Evolutionary conservation across 2,113 vertebrate species (phyloP), one percentile per base, ranked within the genome.

Genomic region (Alligator mississippiensis): DNA sequence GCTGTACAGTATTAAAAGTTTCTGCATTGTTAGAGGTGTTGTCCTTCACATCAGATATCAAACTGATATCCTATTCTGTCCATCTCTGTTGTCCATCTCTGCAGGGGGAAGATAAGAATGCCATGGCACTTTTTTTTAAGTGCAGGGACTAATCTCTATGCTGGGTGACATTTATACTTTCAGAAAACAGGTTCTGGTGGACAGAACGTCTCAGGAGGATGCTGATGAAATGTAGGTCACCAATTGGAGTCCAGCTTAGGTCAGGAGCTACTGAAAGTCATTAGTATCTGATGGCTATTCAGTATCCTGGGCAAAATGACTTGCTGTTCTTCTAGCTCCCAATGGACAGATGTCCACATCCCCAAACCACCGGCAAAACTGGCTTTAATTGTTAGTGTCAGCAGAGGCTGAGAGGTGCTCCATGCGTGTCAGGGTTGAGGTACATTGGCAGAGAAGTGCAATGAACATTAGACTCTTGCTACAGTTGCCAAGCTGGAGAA

Each of bases 221-320:
- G n/a, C 17, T n/a, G 28, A 90, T 89, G 72, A 77, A 90, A 89
- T 58, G 77, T 78, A 1, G 4, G 81, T 87, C 81, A 79, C 63
- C 77, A 81, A 30, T 77, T 61, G 78, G 74, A 77, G 64, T 63
- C 88, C 92, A 90, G 83, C 87, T 85, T 88, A 2, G 2, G 84
- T 68, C 92, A 90, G 80, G 59, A 94, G 61, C 75, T 66, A 77
- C 68, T 70, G 21, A 85, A 85, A 96, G 95, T 86, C 89, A 75
- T 92, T 89, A 72, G 63, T 93, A 79, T 78, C 90, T 24, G 64
- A 19, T 1, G 4, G 77, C 19, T 47, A 86, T 88, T 77, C 63
- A 64, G 68, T 80, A 88, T 13, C 62, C 62, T 72, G 30, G 82
- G 74, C 17, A 85, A 94, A 92, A 62, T 11, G 18, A 66, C 25